These are phyloP conservation scores for Steinernema khuongi DNA, from an alignment of 1,140 invertebrate species.

Conservation along the genomic window DNA sequence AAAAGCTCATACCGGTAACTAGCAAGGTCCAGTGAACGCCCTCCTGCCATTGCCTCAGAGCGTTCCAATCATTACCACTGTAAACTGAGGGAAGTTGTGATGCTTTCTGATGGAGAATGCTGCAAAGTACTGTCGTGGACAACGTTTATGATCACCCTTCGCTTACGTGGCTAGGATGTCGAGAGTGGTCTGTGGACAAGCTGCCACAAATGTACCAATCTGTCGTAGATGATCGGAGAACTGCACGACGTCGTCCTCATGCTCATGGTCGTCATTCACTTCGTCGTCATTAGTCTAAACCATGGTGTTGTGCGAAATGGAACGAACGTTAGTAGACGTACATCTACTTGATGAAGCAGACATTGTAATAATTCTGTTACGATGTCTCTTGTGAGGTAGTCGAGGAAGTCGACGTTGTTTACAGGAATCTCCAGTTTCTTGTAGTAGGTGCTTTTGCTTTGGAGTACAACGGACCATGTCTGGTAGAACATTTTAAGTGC, in stretches of 20 bases:
- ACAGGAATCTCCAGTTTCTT: background rate
- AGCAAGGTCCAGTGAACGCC: slow-evolving; percentile 36
- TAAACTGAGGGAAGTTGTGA: slow-evolving; percentile 18
- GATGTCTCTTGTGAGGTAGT: background rate
- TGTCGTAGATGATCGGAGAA: background rate
- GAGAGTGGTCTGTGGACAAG: background rate
- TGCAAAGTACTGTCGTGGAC: background rate
- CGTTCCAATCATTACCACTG: background rate
- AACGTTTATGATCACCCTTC: background rate
- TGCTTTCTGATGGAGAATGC: background rate
- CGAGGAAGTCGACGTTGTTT: background rate
- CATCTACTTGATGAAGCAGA: background rate
- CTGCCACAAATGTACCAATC: background rate
- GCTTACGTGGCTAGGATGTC: background rate
- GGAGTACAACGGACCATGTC: background rate
- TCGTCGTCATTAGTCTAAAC: background rate
- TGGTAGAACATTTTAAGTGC: background rate
- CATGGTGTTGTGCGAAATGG: background rate
- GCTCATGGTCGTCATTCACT: slow-evolving; percentile 22
- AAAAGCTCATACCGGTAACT: slow-evolving; percentile 20
- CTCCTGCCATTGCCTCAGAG: slow-evolving; percentile 26
- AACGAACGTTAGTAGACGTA: background rate
- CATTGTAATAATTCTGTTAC: background rate
- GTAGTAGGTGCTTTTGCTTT: background rate
- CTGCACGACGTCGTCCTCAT: slow-evolving; percentile 13